Base-by-base conservation (phyloP, 2,113 vertebrate genomes). In the Danionella cerebrum region DNA sequence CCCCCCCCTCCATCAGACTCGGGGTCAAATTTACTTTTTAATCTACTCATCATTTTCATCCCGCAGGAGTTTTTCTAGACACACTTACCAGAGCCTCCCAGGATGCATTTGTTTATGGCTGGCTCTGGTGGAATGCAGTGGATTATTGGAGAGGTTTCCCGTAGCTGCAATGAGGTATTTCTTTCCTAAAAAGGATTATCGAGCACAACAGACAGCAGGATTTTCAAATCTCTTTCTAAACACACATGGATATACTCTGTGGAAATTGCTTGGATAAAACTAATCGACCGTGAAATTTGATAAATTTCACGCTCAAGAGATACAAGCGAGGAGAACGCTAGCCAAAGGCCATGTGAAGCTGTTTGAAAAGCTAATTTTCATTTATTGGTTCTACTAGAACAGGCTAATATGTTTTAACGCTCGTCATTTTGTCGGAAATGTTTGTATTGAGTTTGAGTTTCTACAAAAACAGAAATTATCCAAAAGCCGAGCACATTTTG, bases 101-200 rank as follows among this genome's bases (percentile, higher is more conserved):
- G 44, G 27, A 29, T 44, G 7, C 13, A 36, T 57, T 41, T 19
- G 24, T 62, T 55, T 57, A 44, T 14, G 10, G 33, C 21, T 22
- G 29, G 11, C 16, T n/a, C n/a, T 19, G 35, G 25, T 44, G 38
- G 36, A 45, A 45, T 68, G 47, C 35, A 24, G 36, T 21, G 35
- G 25, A 38, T 73, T 58, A 77, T 72, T 45, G 44, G 31, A 24
- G 25, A 54, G 45, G 53, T 62, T 65, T 38, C 39, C 63, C 45
- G 50, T 36, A 55, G 63, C 10, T 41, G 6, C 44, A 47, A 19
- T 12, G 58, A 65, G 16, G 50, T 65, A 45, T 64, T 82, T 1
- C 79, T 80, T 82, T 81, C 78, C 79, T 75, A 62, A 53, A 69
- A 9, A 72, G 41, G 53, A 44, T 58, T 33, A 52, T 50, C 21